These are phyloP conservation scores for Sylvia borin DNA, from an alignment of 2,797 vertebrate species.

Conservation along the genomic window DNA sequence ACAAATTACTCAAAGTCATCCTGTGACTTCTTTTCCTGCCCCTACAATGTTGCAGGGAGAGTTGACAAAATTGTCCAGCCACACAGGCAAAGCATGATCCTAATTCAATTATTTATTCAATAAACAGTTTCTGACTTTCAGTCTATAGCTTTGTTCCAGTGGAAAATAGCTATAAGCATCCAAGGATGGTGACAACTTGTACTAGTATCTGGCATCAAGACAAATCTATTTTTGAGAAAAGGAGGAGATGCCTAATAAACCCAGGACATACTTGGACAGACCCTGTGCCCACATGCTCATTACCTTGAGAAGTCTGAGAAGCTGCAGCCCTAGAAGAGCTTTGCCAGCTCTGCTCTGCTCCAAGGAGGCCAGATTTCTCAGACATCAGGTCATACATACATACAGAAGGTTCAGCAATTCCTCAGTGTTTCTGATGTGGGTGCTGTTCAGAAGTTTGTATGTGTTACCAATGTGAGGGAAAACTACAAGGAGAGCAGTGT, in stretches of 20 bases:
- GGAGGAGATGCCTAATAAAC: neutral
- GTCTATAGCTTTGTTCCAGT: conserved; percentile 1
- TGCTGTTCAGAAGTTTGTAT: neutral
- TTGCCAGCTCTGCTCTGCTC: neutral
- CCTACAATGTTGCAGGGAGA: neutral
- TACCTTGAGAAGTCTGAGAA: neutral
- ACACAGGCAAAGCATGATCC: neutral
- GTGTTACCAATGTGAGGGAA: neutral
- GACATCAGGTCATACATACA: neutral
- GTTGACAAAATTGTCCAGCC: neutral
- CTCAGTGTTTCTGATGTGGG: neutral
- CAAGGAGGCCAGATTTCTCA: neutral
- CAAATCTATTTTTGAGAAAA: neutral
- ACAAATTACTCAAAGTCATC: neutral
- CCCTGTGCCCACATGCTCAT: accelerated
- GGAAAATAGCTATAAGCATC: neutral
- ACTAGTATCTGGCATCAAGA: neutral
- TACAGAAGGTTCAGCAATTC: neutral
- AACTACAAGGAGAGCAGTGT: neutral
- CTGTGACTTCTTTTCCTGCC: neutral
- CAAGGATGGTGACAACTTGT: neutral
- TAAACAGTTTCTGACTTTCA: neutral
- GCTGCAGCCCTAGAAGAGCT: neutral
- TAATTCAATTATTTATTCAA: neutral
- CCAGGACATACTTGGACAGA: neutral